Base-by-base conservation (phyloP, 2,113 vertebrate species). In the Bufo gargarizans region DNA sequence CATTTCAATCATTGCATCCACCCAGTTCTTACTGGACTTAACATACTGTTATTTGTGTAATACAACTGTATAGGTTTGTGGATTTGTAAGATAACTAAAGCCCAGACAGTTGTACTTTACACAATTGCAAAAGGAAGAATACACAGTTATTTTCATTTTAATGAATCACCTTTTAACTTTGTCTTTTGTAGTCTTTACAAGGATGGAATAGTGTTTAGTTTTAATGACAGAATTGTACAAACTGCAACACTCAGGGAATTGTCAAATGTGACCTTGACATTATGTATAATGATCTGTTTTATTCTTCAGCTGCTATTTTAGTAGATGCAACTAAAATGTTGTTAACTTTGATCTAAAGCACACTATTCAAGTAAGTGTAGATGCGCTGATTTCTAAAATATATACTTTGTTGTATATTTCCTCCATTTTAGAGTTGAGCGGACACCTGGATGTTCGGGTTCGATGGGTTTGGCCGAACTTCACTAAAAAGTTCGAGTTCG, bases 211-310 rank as follows among this genome's bases (percentile, higher is more conserved):
- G 67, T 85, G 69, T 85, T 74, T 43, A 77, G 43, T 47, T 77
- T 49, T 59, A 49, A 77, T 63, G 43, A 59, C 85, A 78, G 20
- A 77, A 22, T 56, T 78, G 59, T 59, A 86, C 56, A 86, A 74
- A 78, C 61, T 67, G 67, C 58, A 86, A 43, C 33, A 77, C 19
- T 65, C 85, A 77, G 33, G 85, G 19, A 63, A 78, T 55, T 86
- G 76, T 86, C 76, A 78, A 86, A 86, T 79, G 53, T 87, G 86
- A 71, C 77, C 86, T 80, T 71, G 61, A 87, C 77, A 81, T 85
- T 65, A 86, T 50, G 45, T 79, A 63, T 86, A 86, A 63, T 63
- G 59, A 86, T 79, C 76, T 22, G 59, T 79, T 86, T 87, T 87
- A 63, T 71, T 87, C 86, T 87, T 87, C 63, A 80, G 77, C 50